Evolutionary conservation across 2,888 invertebrate genomes (phyloP), one percentile per base, ranked within the genome.

Genomic region (Drosophila hamatofila): DNA sequence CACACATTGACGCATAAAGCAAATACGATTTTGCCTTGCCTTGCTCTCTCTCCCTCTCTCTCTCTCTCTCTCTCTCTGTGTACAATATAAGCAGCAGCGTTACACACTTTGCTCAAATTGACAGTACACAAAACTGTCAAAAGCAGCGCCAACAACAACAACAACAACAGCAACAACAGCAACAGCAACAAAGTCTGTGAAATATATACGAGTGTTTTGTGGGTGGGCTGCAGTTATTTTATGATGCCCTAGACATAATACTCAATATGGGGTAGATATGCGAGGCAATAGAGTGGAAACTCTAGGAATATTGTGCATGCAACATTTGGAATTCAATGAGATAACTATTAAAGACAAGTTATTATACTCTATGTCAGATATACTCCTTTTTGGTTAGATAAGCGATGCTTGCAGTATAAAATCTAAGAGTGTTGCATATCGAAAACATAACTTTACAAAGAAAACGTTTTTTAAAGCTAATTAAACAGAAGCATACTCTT

Each of bases 91-190:
- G 82, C 78, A 81, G 81, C 67, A 73, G 57, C 72, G 67, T 71
- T 78, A 81, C 79, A 79, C 81, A 82, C 76, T 80, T 81, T 81
- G 76, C 84, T 88, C 76, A 86, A 84, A 88, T 84, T 84, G 87
- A 88, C 84, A 84, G 87, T 88, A 85, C 88, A 83, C 83, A 83
- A 88, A 83, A 84, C 89, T 84, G 83, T 84, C 83, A 84, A 81
- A 87, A 86, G 70, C 83, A 84, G 89, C 60, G 60, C 52, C 46
- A 59, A 46, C 49, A 61, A 48, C 72, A 68, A 37, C 16, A n/a
- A 37, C 37, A 37, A 37, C 49, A 59, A 41, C 48, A 60, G 35
- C 72, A 67, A 56, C 60, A 72, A 60, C 46, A 48, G 11, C 64
- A 75, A 59, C 58, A 70, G 48, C 61, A 66, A 60, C 79, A 78